Percentiles rank a stretch among this genome's conserved stretches.
Conservation (phyloP, 2,113 vertebrate genomes). For the Apeltes quadracus region DNA sequence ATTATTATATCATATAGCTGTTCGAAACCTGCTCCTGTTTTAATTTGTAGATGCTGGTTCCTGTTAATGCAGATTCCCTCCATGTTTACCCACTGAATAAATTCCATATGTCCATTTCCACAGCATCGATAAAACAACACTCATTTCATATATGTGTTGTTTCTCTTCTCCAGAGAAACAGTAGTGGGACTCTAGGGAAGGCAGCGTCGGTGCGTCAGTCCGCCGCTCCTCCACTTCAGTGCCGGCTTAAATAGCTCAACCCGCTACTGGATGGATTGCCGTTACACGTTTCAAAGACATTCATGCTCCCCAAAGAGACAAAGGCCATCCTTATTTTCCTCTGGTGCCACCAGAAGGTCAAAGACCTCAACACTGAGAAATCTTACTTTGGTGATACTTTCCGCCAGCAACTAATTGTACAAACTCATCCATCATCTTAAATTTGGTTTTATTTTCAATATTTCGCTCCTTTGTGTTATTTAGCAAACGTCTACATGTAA, state of each 20-base stretch:
- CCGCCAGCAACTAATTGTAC: too few species aligned
- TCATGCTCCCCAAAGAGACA: background rate
- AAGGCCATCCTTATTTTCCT: background rate
- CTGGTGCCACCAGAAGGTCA: background rate
- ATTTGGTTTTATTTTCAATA: background rate
- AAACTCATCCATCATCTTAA: background rate
- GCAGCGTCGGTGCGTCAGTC: background rate
- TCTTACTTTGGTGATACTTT: background rate
- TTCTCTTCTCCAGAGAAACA: conserved; percentile 1
- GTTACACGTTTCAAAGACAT: background rate
- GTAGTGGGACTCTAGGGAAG: background rate
- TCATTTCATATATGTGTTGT: conserved; percentile 1
- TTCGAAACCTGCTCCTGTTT: background rate
- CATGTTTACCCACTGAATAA: background rate
- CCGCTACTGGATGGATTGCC: background rate
- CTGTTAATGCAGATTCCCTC: background rate
- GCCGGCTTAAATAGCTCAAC: background rate
- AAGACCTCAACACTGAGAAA: background rate
- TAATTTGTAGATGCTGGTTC: conserved; percentile 17
- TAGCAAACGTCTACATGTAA: background rate
- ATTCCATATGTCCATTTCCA: conserved; percentile 10
- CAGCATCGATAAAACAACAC: background rate
- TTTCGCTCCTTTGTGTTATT: background rate
- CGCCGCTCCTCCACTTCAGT: background rate
- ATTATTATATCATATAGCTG: conserved; percentile 17